These are phyloP conservation scores for Castor canadensis DNA, from an alignment of 2,113 vertebrate genomes.

Conservation along the genomic window DNA sequence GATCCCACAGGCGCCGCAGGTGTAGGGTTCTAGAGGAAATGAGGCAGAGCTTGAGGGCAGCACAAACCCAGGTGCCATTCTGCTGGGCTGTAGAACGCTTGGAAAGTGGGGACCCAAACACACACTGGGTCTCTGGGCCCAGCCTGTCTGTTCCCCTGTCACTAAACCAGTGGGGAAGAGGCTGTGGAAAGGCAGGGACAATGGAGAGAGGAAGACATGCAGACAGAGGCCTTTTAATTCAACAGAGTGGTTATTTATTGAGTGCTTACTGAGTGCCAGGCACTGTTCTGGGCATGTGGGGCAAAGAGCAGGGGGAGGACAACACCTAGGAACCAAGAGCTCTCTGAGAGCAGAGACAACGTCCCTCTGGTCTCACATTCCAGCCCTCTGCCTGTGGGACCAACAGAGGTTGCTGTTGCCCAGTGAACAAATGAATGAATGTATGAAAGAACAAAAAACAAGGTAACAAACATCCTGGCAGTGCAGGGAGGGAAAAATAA, in stretches of 20 bases:
- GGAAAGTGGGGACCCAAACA: background rate
- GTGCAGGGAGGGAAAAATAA: background rate
- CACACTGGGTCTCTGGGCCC: background rate
- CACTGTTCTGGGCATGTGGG: conserved; percentile 32
- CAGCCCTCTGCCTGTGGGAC: background rate
- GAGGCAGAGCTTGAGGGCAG: conserved; percentile 77
- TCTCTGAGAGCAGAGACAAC: background rate
- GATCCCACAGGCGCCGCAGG: conserved; percentile 98
- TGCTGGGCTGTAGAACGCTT: background rate
- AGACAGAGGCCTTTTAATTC: background rate
- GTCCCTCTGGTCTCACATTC: background rate
- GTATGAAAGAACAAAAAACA: background rate
- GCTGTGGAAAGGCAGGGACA: background rate
- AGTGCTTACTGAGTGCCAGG: conserved; percentile 63
- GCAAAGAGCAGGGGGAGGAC: background rate
- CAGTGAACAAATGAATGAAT: background rate
- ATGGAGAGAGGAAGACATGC: background rate
- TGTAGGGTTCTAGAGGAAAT: conserved; percentile 95
- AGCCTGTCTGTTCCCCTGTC: conserved; percentile 4
- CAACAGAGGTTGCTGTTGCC: background rate
- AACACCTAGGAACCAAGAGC: background rate
- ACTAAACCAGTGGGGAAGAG: background rate
- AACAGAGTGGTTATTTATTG: background rate
- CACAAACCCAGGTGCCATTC: accelerated
- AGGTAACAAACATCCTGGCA: background rate